Percentiles rank a stretch among this genome's conserved stretches.
Evolutionary conservation across 2,888 invertebrate species (phyloP).

Genomic region (Stenotaenia linearis): DNA sequence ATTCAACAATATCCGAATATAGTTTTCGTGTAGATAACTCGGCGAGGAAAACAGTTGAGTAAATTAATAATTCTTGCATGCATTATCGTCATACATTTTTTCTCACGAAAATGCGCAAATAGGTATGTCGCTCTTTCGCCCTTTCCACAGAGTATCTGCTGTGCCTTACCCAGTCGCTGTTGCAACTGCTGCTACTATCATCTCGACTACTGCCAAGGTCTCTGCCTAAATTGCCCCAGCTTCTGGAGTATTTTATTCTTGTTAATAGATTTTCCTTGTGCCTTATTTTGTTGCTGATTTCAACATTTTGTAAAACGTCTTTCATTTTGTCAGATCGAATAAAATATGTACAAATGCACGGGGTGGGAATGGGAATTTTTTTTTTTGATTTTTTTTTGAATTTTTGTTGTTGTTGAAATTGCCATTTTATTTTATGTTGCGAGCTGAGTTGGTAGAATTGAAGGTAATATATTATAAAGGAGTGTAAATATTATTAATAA

Average conservation of each 20-base stretch:
- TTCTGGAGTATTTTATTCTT: conserved; percentile 32
- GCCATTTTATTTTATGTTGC: not conserved
- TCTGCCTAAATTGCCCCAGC: conserved; percentile 31
- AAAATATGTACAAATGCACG: not conserved
- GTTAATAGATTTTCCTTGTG: conserved; percentile 31
- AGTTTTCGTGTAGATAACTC: conserved; percentile 19
- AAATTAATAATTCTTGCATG: conserved; percentile 6
- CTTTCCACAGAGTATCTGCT: conserved; percentile 13
- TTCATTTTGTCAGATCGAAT: not conserved
- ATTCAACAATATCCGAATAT: not conserved
- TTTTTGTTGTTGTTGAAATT: not conserved
- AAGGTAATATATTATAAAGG: no score
- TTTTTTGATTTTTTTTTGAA: not conserved
- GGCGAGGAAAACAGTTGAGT: conserved; percentile 26
- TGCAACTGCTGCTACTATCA: conserved; percentile 7
- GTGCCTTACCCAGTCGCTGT: conserved; percentile 21
- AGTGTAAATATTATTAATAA: not conserved
- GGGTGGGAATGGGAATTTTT: not conserved
- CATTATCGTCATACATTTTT: not conserved
- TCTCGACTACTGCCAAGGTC: conserved; percentile 30
- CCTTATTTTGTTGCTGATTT: conserved; percentile 31
- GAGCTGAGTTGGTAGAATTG: not conserved
- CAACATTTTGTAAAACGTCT: conserved; percentile 6
- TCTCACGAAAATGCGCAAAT: conserved; percentile 19
- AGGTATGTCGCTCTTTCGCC: conserved; percentile 22